These are phyloP conservation scores for Tamias sibiricus DNA, from an alignment of 2,113 vertebrate genomes.

Conservation along the genomic window DNA sequence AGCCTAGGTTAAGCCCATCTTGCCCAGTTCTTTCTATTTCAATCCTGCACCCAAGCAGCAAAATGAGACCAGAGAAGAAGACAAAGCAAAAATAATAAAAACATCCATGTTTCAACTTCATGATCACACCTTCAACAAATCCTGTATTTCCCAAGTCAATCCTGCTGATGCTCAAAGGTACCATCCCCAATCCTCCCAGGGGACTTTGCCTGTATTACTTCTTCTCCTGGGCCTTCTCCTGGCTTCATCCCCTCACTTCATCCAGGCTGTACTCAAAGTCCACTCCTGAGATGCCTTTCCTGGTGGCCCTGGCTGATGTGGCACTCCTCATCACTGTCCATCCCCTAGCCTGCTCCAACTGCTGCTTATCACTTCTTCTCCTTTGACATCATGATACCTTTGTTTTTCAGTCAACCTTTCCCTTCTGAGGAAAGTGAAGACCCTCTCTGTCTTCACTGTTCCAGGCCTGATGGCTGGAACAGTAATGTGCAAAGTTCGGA, in stretches of 20 bases:
- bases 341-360: not conserved
- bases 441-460: not conserved
- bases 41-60: not conserved
- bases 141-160: not conserved
- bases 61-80: not conserved
- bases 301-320: accelerated
- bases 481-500: not conserved
- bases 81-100: too few species aligned
- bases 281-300: not conserved
- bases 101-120: not conserved
- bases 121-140: not conserved
- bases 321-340: not conserved
- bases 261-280: not conserved
- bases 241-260: not conserved
- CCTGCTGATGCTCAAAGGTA: not conserved
- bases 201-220: not conserved
- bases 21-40: not conserved
- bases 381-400: not conserved
- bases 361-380: not conserved
- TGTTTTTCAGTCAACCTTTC: not conserved
- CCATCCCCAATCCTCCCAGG: too few species aligned
- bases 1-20: not conserved
- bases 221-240: not conserved
- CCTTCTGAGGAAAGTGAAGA: not conserved
- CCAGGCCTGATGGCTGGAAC: not conserved